Evolutionary conservation across 2,888 invertebrate genomes (phyloP), one percentile per base, ranked within the genome.

Genomic region (Caenorhabditis uteleia): DNA sequence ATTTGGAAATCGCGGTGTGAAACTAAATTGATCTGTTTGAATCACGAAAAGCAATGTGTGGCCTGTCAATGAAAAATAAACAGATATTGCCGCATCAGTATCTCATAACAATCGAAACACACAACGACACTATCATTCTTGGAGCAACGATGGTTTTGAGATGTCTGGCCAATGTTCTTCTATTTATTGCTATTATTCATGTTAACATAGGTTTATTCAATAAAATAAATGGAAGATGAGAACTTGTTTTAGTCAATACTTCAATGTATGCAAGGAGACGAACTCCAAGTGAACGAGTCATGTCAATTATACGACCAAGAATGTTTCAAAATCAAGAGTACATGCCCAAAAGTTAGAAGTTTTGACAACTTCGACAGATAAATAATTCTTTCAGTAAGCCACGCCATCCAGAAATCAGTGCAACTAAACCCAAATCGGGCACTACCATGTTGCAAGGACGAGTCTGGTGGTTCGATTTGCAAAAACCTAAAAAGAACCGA

Each of bases 381-480:
- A 12, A 23, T n/a, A 29, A 21, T 16, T 5, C 42, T 42, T 50
- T 18, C 42, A 62, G 56, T 14, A 10, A 53, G 48, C n/a, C 38
- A 45, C 16, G 40, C 27, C 6, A 38, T 57, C 14, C 61, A 55
- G 43, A 61, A 62, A 40, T 33, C 46, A 0, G 46, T 61, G 4
- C 43, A 49, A 36, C 33, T 69, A 10, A 70, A 70, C 27, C 39
- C 67, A 12, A 59, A 49, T 38, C 51, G 72, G 5, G 45, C 59
- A 1, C 60, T 74, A 10, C 74, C 74, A n/a, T 74, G 74, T 34
- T 74, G 74, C 27, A 71, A 71, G 29, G 74, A 74, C 38, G 72
- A 72, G 26, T 68, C 70, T 0, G 74, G 74, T 10, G 74, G 74
- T 12, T 66, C 70, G 1, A 70, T 74, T 48, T 74, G 74, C 48